Evolutionary conservation across 2,113 vertebrate genomes (phyloP), one percentile per base, ranked within the genome.

Genomic region (Probosciger aterrimus): DNA sequence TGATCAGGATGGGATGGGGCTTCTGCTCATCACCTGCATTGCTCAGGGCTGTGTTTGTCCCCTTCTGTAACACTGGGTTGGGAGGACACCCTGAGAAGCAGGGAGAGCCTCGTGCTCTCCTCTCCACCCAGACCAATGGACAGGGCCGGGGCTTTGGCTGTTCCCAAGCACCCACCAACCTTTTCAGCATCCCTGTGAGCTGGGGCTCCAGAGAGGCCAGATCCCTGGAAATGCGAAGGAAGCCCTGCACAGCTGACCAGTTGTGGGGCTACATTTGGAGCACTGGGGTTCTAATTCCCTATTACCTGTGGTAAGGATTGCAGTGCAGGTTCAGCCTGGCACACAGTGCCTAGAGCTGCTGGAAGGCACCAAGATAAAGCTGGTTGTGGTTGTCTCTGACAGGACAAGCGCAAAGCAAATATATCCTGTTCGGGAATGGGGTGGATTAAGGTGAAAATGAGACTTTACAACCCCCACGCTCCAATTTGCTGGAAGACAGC

Each of bases 51-150:
- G 4, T n/a, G 27, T 33, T 82, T 84, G 9, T 27, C 8, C 18
- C 3, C 1, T 23, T 68, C 37, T 53, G 17, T 35, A 50, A 30
- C 25, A 7, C 25, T 65, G 79, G 13, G 9, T 20, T 12, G 23
- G 63, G 39, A 49, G 33, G 57, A 52, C 10, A 30, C 9, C 16
- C 25, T 0, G 0, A 46, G 18, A 60, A 64, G 33, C 43, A 64
- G 16, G 52, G 10, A 0, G 2, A 69, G 10, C 14, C 12, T 20
- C 0, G 0, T 1, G 7, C 19, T 82, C 31, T 49, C 39, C 44
- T 37, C 27, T 84, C 33, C 65, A 15, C 13, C 27, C 49, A 64
- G 47, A 9, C 39, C 35, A 17, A 18, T 5, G n/a, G 44, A 41
- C 18, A 9, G 4, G 16, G 20, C 25, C 44, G 62, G 4, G 16